Conservation (phyloP, 1,140 invertebrate genomes). For the Panagrolaimus sp. region DNA sequence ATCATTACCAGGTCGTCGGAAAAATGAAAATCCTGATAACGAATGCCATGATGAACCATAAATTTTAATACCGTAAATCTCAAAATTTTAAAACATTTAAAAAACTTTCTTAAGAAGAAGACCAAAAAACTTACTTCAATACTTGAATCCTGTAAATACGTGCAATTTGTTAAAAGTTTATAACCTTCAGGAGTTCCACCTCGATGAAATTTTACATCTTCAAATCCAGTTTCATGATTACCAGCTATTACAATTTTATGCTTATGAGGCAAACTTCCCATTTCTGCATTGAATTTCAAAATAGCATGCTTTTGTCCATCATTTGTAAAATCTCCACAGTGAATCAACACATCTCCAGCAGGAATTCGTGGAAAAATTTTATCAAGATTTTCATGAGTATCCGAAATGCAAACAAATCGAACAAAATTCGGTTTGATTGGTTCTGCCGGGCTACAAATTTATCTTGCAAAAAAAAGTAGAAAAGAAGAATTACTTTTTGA, state of each 20-base stretch:
- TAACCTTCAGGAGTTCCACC: constrained; percentile 48
- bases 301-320: constrained; percentile 71
- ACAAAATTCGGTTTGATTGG: constrained; percentile 28
- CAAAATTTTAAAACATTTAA: constrained; percentile 7
- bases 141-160: constrained; percentile 53
- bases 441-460: constrained; percentile 28
- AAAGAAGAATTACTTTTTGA: too few relatives aligned
- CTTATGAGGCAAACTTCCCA: constrained; percentile 68
- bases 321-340: constrained; percentile 79
- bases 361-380: constrained; percentile 38
- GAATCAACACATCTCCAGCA: constrained; percentile 66
- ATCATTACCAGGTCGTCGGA: constrained; percentile 63
- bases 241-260: constrained; percentile 80
- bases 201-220: constrained; percentile 58
- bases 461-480: too few relatives aligned
- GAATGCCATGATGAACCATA: constrained; percentile 66
- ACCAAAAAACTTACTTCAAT: too few relatives aligned
- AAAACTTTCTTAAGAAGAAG: constrained; percentile 16
- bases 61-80: constrained; percentile 49
- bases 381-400: constrained; percentile 44
- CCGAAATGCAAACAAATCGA: constrained; percentile 46
- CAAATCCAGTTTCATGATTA: constrained; percentile 80
- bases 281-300: constrained; percentile 67
- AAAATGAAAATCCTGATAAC: constrained; percentile 41
- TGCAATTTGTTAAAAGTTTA: constrained; percentile 48